These are phyloP conservation scores for Xenops minutus DNA, from an alignment of 2,797 vertebrate species.

Conservation along the genomic window DNA sequence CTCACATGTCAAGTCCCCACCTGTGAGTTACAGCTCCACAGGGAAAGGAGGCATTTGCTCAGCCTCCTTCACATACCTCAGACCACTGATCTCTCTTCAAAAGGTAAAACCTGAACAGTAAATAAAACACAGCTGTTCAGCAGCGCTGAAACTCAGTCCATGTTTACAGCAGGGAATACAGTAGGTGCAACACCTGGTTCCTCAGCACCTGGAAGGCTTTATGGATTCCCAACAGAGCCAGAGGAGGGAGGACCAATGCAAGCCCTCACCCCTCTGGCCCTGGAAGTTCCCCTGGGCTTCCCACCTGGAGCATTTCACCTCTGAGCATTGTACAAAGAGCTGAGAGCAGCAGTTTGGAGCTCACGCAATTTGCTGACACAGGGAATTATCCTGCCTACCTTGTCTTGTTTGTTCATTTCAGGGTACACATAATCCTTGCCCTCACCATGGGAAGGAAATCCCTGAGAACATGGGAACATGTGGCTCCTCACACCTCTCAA, in stretches of 20 bases:
- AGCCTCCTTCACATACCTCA: fast-evolving
- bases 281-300: not conserved
- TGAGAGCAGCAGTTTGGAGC: not conserved
- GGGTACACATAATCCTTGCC: not conserved
- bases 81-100: not conserved
- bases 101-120: not conserved
- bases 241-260: not conserved
- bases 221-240: not conserved
- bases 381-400: not conserved
- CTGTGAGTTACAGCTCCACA: not conserved
- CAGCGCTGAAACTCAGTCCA: not conserved
- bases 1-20: fast-evolving
- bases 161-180: not conserved
- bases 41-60: not conserved
- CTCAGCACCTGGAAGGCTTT: not conserved
- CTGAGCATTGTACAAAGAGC: not conserved
- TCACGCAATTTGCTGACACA: not conserved
- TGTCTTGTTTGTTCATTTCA: not conserved
- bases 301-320: not conserved
- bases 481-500: not conserved
- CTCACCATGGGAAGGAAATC: not conserved
- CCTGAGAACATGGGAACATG: not conserved
- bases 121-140: not conserved
- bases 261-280: not conserved
- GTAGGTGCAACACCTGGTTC: fast-evolving